Conservation (phyloP, 2,797 vertebrate species). For the Bradypus variegatus region DNA sequence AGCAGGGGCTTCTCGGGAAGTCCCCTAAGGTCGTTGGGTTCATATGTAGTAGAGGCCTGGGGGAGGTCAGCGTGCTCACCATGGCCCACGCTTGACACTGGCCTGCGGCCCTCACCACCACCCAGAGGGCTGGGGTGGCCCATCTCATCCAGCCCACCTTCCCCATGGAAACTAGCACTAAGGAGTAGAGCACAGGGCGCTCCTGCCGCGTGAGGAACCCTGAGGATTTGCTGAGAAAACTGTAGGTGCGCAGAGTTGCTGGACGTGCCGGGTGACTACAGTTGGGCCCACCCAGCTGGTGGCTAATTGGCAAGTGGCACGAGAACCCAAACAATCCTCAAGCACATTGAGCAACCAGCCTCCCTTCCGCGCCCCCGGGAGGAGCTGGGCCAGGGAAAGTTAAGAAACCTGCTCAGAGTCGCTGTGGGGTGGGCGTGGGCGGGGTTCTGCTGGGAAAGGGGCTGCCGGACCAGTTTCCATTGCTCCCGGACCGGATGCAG, state of each 20-base stretch:
- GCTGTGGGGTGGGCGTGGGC: not conserved
- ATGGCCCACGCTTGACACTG: not conserved
- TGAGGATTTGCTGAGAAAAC: not conserved
- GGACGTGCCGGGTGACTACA: not conserved
- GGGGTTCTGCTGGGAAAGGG: not conserved
- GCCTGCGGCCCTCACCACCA: not conserved
- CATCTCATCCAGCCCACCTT: not conserved
- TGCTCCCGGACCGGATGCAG: slow-evolving; percentile 47
- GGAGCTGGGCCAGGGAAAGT: slow-evolving; percentile 53
- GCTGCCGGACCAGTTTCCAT: slow-evolving; percentile 31
- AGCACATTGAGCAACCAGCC: slow-evolving; percentile 43
- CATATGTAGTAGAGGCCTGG: not conserved
- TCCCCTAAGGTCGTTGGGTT: not conserved
- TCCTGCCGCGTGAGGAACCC: not conserved
- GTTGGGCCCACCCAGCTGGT: not conserved
- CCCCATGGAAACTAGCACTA: not conserved
- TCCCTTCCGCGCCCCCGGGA: slow-evolving; percentile 30
- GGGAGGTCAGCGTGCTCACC: not conserved
- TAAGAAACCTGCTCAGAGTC: slow-evolving; percentile 45
- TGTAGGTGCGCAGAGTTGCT: not conserved
- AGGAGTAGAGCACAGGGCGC: not conserved
- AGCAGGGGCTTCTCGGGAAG: not conserved
- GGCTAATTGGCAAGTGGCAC: not conserved
- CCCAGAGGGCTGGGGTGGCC: not conserved
- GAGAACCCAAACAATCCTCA: slow-evolving; percentile 26